A percentile compares a stretch with the other conserved stretches of the same genome.
Evolutionary conservation across 2,113 vertebrate genomes (phyloP).

Genomic region (Paraplagusia blochii): DNA sequence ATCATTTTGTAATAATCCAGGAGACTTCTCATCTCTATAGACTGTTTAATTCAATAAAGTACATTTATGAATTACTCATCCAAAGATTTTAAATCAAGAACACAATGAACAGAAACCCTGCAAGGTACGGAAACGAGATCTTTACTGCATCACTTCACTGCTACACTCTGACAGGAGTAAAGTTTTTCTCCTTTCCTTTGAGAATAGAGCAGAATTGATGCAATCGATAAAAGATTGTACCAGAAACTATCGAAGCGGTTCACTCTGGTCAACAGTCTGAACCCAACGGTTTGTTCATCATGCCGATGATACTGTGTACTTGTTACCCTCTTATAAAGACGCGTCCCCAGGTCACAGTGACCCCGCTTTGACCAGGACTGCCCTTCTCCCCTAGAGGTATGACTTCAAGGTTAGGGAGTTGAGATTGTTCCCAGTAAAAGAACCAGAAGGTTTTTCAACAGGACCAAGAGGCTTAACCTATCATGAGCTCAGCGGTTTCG

Average conservation of each 20-base stretch:
- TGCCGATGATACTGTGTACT: slow-evolving; percentile 14
- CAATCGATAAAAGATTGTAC: slow-evolving; percentile 34
- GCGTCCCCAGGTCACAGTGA: slow-evolving; percentile 46
- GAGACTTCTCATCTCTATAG: slow-evolving; percentile 12
- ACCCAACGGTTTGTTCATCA: slow-evolving; percentile 35
- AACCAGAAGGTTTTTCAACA: slow-evolving; percentile 51
- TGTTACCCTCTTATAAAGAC: slow-evolving; percentile 41
- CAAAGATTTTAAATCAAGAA: neutral
- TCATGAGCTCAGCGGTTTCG: slow-evolving; percentile 44
- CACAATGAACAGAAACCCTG: neutral
- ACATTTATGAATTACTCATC: slow-evolving; percentile 4
- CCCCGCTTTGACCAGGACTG: slow-evolving; percentile 50
- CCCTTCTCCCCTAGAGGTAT: slow-evolving; percentile 37
- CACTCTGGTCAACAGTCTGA: slow-evolving; percentile 25
- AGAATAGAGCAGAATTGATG: slow-evolving; percentile 25
- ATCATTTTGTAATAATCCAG: slow-evolving; percentile 17
- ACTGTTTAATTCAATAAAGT: neutral
- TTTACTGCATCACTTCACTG: slow-evolving; percentile 5
- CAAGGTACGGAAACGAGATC: neutral
- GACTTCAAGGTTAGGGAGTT: slow-evolving; percentile 19
- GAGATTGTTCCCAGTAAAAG: slow-evolving; percentile 43
- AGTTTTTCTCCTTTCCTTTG: slow-evolving; percentile 4
- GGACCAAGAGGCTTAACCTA: slow-evolving; percentile 36
- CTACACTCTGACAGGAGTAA: slow-evolving; percentile 1
- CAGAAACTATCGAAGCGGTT: slow-evolving; percentile 22